Conservation (phyloP, 2,888 invertebrate species). For the Oligia fasciuncula region DNA sequence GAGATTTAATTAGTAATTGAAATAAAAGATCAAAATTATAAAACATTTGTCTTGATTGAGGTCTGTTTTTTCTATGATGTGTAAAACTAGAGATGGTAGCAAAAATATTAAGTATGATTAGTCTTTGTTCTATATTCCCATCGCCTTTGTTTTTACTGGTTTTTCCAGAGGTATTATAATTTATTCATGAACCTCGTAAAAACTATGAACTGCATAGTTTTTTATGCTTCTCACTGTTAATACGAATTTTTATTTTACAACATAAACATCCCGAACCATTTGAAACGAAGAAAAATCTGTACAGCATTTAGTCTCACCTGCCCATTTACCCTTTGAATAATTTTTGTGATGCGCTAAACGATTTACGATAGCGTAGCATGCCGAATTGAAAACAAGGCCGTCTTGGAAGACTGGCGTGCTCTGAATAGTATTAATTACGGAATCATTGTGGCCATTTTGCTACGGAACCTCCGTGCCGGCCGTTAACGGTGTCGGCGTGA, state of each 20-base stretch:
- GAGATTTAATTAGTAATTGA: constrained; percentile 4
- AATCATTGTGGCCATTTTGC: constrained; percentile 79
- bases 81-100: constrained; percentile 1
- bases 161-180: constrained; percentile 25
- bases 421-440: constrained; percentile 85
- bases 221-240: constrained; percentile 34
- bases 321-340: constrained; percentile 79
- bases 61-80: constrained; percentile 11
- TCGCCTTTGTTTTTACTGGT: constrained; percentile 9
- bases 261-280: constrained; percentile 37
- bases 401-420: constrained; percentile 81
- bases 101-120: constrained; percentile 19
- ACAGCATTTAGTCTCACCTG: constrained; percentile 79
- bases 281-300: constrained; percentile 73
- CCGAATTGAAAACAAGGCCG: constrained; percentile 88
- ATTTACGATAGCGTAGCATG: constrained; percentile 83
- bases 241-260: constrained; percentile 22
- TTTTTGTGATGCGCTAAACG: constrained; percentile 82
- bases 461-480: constrained; percentile 77
- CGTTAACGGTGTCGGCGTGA: constrained; percentile 78
- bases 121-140: constrained; percentile 46
- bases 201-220: too few relatives aligned
- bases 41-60: not conserved
- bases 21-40: not conserved
- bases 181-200: constrained; percentile 25